phyloP scores from a whole-genome alignment of 2,888 invertebrate genomes.

The Galeopsomyia nigrocyanea region DNA sequence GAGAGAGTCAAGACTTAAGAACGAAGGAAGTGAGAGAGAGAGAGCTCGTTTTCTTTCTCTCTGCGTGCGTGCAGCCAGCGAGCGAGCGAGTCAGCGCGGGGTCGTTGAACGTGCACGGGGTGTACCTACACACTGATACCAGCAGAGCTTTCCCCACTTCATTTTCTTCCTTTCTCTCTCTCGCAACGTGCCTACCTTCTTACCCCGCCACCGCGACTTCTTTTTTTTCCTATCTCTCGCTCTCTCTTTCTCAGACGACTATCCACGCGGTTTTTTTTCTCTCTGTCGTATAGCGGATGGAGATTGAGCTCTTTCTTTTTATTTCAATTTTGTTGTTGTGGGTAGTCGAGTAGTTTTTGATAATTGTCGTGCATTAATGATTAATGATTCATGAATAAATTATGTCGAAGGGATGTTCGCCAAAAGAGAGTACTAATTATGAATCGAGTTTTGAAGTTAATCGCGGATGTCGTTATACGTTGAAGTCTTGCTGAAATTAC shows the following conservation, averaged over 20 bases:
- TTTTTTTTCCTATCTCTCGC: slow-evolving; percentile 8
- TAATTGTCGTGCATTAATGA: too few relatives aligned
- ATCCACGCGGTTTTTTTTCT: slow-evolving; percentile 24
- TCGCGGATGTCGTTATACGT: too few relatives aligned
- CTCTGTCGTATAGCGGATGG: too few relatives aligned
- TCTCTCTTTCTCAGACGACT: slow-evolving; percentile 8
- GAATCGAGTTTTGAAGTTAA: too few relatives aligned
- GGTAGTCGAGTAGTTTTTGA: too few relatives aligned
- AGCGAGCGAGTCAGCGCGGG: slow-evolving; percentile 48
- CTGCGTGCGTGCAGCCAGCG: slow-evolving; percentile 4
- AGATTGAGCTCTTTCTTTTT: too few relatives aligned
- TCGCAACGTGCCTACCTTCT: background rate
- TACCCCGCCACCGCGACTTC: background rate
- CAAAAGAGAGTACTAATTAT: too few relatives aligned
- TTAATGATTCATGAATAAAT: too few relatives aligned
- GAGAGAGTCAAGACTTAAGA: background rate
- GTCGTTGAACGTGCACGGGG: slow-evolving; percentile 65
- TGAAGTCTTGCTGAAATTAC: too few relatives aligned
- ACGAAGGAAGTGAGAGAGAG: background rate
- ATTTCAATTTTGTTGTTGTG: too few relatives aligned
- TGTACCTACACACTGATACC: slow-evolving; percentile 53
- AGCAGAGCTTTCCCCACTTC: slow-evolving; percentile 22
- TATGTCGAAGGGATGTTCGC: too few relatives aligned
- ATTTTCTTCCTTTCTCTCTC: slow-evolving; percentile 9
- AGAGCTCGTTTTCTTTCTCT: slow-evolving; percentile 4